Conservation (phyloP, 2,113 vertebrate species). For the Anolis carolinensis region DNA sequence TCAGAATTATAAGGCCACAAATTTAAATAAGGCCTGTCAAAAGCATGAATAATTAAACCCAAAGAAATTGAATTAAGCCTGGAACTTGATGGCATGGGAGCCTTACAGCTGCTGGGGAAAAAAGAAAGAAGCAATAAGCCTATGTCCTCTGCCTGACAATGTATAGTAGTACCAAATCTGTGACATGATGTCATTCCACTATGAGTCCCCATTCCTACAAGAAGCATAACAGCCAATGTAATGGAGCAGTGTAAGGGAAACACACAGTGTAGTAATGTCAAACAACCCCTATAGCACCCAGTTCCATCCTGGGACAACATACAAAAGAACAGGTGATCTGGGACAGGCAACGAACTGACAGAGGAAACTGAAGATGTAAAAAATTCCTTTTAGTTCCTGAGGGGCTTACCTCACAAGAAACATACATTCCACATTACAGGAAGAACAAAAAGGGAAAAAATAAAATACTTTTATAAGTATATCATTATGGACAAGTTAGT, state of each 20-base stretch:
- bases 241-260: background rate
- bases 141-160: background rate
- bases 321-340: conserved; percentile 68
- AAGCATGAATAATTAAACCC: conserved; percentile 68
- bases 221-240: background rate
- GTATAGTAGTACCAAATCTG: background rate
- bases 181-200: background rate
- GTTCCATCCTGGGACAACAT: conserved; percentile 52
- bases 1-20: conserved; percentile 57
- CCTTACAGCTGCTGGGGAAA: background rate
- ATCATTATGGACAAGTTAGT: conserved; percentile 71
- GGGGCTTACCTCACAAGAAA: conserved; percentile 93
- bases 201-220: background rate
- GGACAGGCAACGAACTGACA: conserved; percentile 63
- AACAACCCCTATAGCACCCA: background rate
- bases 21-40: conserved; percentile 60
- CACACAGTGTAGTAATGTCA: background rate
- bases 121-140: background rate
- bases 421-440: conserved; percentile 91
- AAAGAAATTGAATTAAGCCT: conserved; percentile 58
- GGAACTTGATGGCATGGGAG: conserved; percentile 20
- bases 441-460: conserved; percentile 82
- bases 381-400: conserved; percentile 77
- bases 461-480: conserved; percentile 78
- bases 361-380: conserved; percentile 55